Base-by-base conservation (phyloP, 2,113 vertebrate species). In the Agelaius phoeniceus region DNA sequence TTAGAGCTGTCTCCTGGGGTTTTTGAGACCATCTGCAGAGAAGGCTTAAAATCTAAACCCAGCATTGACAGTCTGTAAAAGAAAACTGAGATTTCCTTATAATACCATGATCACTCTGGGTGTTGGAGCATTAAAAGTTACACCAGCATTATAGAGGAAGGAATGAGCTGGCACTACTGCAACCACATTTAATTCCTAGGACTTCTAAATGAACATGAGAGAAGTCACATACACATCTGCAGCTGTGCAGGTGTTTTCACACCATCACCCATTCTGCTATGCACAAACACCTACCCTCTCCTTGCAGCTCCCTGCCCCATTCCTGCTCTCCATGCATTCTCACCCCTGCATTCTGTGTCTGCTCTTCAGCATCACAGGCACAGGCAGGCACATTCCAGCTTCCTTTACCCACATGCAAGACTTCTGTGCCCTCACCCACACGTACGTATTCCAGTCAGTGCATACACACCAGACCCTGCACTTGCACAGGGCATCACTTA, bases 361-460 rank as follows among this genome's bases (percentile, higher is more conserved):
- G 28, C 30, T 52, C 24, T 49, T 65, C 67, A 79, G 43, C 43
- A 27, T 33, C 55, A 19, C 16, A 20, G 37, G 43, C 31, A 37
- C 24, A 35, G 51, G 28, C 49, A 84, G 19, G 8, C 13, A 27
- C 35, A 35, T 61, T 55, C 54, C 59, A 55, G 31, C 14, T 77
- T 43, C 54, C 41, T 72, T 93, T 30, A 79, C 19, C 19, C 35
- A 30, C 30, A 2, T 1, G 3, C 44, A 41, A 48, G 77, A 51
- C 13, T 37, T 37, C 26, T 43, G 5, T 11, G 15, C 30, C 23
- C 26, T 72, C 46, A 44, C n/a, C 58, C 55, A 22, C 11, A 6
- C 0, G 0, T 8, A 19, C 1, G 0, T 26, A 35, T 51, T 63
- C 41, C 72, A 35, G 37, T 67, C 73, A 57, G 43, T 3, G 7